Conservation (phyloP, 2,888 invertebrate species). For the Icerya purchasi region DNA sequence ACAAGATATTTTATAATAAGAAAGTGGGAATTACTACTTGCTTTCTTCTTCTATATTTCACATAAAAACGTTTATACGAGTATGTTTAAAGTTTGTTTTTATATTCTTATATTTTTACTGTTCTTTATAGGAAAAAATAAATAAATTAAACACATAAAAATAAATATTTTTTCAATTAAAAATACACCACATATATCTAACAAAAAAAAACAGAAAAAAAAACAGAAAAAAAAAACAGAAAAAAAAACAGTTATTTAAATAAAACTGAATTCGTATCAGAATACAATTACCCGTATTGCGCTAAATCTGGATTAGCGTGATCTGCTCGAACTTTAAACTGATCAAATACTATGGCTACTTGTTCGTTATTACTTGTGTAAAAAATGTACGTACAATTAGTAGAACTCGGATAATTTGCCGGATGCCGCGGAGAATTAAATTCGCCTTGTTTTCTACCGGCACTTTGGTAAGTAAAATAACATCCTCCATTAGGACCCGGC, state of each 20-base stretch:
- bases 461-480: constrained; percentile 77
- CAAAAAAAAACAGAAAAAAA: background rate
- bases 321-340: constrained; percentile 75
- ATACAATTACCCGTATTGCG: constrained; percentile 53
- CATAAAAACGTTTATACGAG: too few species aligned
- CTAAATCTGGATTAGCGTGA: constrained; percentile 50
- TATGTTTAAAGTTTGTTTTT: too few species aligned
- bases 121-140: too few species aligned
- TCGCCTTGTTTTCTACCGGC: constrained; percentile 69
- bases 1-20: too few species aligned
- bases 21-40: too few species aligned
- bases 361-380: constrained; percentile 63
- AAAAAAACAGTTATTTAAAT: too few species aligned
- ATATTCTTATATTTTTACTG: too few species aligned
- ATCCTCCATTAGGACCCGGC: constrained; percentile 74
- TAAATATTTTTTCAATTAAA: too few species aligned
- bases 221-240: constrained; percentile 9
- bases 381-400: constrained; percentile 87
- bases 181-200: background rate
- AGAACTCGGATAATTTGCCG: constrained; percentile 86
- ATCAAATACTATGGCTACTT: constrained; percentile 75
- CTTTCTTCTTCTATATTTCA: too few species aligned
- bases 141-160: too few species aligned
- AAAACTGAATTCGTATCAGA: too few species aligned
- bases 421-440: constrained; percentile 89